Conservation (phyloP, 2,113 vertebrate species). For the Thamnophis sirtalis region DNA sequence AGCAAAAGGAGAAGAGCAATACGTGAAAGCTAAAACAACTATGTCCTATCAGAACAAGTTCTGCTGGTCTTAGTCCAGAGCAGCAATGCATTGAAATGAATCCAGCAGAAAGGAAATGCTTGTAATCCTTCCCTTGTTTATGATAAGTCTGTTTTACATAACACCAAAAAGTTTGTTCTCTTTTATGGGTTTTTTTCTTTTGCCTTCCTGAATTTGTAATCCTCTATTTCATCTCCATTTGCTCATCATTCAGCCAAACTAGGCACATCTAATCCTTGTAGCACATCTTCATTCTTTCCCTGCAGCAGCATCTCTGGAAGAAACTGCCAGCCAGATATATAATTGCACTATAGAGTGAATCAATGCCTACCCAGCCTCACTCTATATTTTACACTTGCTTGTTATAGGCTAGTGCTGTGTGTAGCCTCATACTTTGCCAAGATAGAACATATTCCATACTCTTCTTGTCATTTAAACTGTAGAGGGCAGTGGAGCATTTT, state of each 20-base stretch:
- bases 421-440: neutral
- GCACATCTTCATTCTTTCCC: neutral
- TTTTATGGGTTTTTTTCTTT: neutral
- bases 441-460: neutral
- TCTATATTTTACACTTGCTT: neutral
- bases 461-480: slow-evolving; percentile 24
- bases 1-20: neutral
- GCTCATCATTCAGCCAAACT: neutral
- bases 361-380: neutral
- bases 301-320: neutral
- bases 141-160: neutral
- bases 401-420: neutral
- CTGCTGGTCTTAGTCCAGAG: slow-evolving; percentile 8
- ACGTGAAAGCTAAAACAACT: neutral
- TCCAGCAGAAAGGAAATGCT: neutral
- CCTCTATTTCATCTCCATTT: slow-evolving; percentile 1
- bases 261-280: slow-evolving; percentile 17
- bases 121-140: slow-evolving; percentile 8
- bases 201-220: neutral
- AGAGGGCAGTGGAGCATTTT: slow-evolving; percentile 60
- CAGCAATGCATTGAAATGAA: slow-evolving; percentile 16
- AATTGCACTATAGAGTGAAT: neutral
- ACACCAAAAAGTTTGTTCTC: neutral
- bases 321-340: slow-evolving; percentile 5
- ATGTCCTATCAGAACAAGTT: neutral